A percentile compares a stretch with the other conserved stretches of the same genome.
Evolutionary conservation across 2,113 vertebrate genomes (phyloP).

Genomic region (Brachyistius frenatus): DNA sequence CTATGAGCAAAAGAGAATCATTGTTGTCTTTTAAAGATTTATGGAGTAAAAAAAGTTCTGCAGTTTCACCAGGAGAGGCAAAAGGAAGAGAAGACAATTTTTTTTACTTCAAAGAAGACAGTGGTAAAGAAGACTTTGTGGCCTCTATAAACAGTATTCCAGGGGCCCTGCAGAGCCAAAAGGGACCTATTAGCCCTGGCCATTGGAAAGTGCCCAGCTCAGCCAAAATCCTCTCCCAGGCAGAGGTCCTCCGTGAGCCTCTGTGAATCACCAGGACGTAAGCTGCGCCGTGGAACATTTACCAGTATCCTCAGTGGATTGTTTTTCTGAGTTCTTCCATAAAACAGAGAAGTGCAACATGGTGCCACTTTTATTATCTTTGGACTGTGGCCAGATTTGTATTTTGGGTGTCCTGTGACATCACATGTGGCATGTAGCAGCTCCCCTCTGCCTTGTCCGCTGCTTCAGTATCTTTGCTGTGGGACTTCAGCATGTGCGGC

Average conservation of each 20-base stretch:
- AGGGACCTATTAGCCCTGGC: slow-evolving; percentile 84
- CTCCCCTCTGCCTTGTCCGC: slow-evolving; percentile 62
- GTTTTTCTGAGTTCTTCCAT: slow-evolving; percentile 75
- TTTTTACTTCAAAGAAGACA: slow-evolving; percentile 49
- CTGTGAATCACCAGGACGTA: slow-evolving; percentile 54
- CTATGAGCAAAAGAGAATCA: slow-evolving; percentile 34
- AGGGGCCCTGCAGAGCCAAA: slow-evolving; percentile 74
- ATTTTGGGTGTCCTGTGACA: slow-evolving; percentile 48
- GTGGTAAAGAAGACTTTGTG: slow-evolving; percentile 22
- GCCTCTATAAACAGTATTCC: slow-evolving; percentile 57
- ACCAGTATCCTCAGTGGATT: slow-evolving; percentile 38
- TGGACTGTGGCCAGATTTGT: slow-evolving; percentile 41
- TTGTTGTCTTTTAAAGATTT: slow-evolving; percentile 42
- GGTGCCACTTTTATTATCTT: slow-evolving; percentile 46
- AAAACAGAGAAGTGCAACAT: slow-evolving; percentile 49
- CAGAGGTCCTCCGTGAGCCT: slow-evolving; percentile 78
- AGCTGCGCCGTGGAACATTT: slow-evolving; percentile 49
- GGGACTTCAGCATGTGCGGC: slow-evolving; percentile 55
- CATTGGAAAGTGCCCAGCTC: slow-evolving; percentile 91
- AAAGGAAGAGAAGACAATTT: slow-evolving; percentile 28
- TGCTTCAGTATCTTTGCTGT: slow-evolving; percentile 52
- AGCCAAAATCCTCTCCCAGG: slow-evolving; percentile 83
- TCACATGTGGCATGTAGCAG: slow-evolving; percentile 70
- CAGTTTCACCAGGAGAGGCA: slow-evolving; percentile 26
- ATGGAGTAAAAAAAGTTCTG: slow-evolving; percentile 40